Percentiles rank a stretch among this genome's conserved stretches.
phyloP scores from a whole-genome alignment of 2,113 vertebrate genomes.

The Phainopepla nitens region DNA sequence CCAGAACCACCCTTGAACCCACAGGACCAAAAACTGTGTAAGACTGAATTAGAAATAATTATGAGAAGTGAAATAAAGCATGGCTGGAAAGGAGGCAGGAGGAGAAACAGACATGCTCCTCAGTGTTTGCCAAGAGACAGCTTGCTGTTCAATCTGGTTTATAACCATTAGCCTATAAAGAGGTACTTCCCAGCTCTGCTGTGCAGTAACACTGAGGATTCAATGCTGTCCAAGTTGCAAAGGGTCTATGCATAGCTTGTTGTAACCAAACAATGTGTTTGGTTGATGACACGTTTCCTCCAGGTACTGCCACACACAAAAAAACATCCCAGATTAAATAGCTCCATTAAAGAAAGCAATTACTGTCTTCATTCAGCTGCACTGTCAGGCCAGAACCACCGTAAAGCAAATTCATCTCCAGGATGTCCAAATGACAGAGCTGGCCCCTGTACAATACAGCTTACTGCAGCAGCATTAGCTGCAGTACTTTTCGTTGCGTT shows the following conservation, averaged over 20 bases:
- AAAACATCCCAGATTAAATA: slow-evolving; percentile 42
- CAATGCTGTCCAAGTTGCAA: background rate
- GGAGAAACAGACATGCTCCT: background rate
- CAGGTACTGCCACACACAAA: slow-evolving; percentile 15
- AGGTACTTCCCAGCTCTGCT: slow-evolving; percentile 19
- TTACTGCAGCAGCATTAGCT: slow-evolving; percentile 41
- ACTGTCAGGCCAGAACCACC: background rate
- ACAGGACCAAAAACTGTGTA: background rate
- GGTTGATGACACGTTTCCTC: background rate
- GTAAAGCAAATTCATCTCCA: slow-evolving; percentile 43
- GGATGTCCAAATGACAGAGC: slow-evolving; percentile 45
- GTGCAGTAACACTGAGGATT: background rate
- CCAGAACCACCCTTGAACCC: background rate
- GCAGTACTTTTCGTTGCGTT: slow-evolving; percentile 16
- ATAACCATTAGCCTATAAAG: slow-evolving; percentile 38
- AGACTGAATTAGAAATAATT: slow-evolving; percentile 12
- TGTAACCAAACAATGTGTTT: background rate
- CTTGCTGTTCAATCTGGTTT: slow-evolving; percentile 44
- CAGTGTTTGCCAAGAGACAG: slow-evolving; percentile 37
- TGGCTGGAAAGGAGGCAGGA: background rate
- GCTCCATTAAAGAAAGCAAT: slow-evolving; percentile 54
- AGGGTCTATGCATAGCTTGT: background rate
- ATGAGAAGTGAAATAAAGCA: background rate
- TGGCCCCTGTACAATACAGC: slow-evolving; percentile 9
- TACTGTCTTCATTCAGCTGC: background rate